Conservation (phyloP, 1,140 invertebrate genomes). For the Sycophaga agraensis region DNA sequence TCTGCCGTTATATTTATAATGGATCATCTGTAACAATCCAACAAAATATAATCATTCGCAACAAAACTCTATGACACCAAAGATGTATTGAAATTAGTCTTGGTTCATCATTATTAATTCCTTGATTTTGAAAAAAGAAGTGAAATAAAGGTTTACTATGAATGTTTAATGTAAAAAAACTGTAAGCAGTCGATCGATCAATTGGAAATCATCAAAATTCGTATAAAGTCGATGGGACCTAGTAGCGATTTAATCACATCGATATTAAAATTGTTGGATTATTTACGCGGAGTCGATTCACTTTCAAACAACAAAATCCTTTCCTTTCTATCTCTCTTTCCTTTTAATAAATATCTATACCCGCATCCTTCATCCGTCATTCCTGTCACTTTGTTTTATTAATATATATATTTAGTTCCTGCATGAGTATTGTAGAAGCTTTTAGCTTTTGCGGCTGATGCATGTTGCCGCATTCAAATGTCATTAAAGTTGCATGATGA, state of each 20-base stretch:
- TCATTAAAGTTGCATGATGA: conserved; percentile 18
- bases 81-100: background rate
- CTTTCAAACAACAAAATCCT: conserved; percentile 36
- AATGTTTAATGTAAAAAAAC: background rate
- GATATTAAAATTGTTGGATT: conserved; percentile 19
- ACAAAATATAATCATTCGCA: background rate
- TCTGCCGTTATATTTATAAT: background rate
- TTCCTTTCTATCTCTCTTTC: conserved; percentile 34
- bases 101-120: background rate
- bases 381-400: conserved; percentile 22
- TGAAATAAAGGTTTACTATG: background rate
- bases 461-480: conserved; percentile 11
- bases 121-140: background rate
- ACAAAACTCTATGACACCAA: background rate
- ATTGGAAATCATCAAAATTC: conserved; percentile 23
- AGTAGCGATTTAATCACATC: conserved; percentile 21
- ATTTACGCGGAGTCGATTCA: conserved; percentile 47
- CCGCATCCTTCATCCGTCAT: background rate
- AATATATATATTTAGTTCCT: conserved; percentile 9
- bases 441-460: conserved; percentile 17
- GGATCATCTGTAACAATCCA: background rate
- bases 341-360: conserved; percentile 28
- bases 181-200: background rate
- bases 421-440: conserved; percentile 23
- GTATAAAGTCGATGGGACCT: conserved; percentile 25